Evolutionary conservation across 2,113 vertebrate genomes (phyloP).

Genomic region (Heterocephalus glaber): DNA sequence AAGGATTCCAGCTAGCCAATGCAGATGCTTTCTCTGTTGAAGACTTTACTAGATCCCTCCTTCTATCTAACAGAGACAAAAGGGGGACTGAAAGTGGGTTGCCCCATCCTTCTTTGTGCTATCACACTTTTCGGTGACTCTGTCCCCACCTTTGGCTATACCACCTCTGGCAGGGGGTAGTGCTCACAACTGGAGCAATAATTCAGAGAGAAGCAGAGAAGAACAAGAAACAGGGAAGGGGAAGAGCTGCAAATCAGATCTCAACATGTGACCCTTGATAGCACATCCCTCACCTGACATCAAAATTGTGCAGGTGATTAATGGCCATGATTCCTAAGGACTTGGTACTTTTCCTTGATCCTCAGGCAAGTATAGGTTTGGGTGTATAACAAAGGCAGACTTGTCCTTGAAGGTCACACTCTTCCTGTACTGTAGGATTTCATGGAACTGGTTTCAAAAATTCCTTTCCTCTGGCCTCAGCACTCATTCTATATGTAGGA

Average conservation of each 20-base stretch:
- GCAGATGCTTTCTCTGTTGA: not conserved
- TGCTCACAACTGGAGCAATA: not conserved
- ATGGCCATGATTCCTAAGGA: not conserved
- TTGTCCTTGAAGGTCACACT: not conserved
- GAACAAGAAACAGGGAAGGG: not conserved
- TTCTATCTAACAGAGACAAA: no score
- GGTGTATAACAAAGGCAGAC: not conserved
- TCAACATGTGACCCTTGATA: accelerated
- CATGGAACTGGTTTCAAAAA: not conserved
- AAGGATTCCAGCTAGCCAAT: not conserved
- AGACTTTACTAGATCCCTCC: not conserved
- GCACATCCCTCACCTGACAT: not conserved
- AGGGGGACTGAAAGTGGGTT: no score
- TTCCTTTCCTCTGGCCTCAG: not conserved
- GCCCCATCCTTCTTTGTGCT: no score
- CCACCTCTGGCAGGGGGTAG: not conserved
- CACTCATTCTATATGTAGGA: not conserved
- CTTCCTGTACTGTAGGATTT: not conserved
- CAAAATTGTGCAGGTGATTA: not conserved
- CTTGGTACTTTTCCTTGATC: not conserved
- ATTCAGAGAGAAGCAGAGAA: not conserved
- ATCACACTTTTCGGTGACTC: not conserved
- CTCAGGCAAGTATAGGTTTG: not conserved
- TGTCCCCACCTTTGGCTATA: not conserved
- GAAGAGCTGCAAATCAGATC: not conserved